phyloP scores from a whole-genome alignment of 1,140 invertebrate species.

The Solenopsis fugax region DNA sequence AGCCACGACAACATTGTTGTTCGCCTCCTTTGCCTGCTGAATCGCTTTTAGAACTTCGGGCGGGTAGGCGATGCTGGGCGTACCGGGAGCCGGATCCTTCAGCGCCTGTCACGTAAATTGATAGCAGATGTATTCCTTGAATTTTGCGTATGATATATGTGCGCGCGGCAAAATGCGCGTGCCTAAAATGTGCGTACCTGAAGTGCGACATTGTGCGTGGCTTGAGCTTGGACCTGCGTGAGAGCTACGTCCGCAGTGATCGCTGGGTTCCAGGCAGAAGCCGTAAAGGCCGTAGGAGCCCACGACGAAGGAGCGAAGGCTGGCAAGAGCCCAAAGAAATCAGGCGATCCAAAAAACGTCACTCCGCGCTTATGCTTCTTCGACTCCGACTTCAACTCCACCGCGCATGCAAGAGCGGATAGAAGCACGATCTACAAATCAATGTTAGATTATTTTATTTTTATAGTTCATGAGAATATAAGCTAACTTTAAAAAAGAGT shows the following conservation, averaged over 20 bases:
- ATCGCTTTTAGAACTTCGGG: slow-evolving; percentile 83
- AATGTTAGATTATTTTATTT: neutral
- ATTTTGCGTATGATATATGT: slow-evolving; percentile 14
- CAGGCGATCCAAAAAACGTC: slow-evolving; percentile 77
- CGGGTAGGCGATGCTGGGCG: slow-evolving; percentile 83
- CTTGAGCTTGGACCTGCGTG: slow-evolving; percentile 82
- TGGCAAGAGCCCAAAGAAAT: slow-evolving; percentile 79
- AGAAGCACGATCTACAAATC: slow-evolving; percentile 73
- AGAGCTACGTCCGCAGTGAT: slow-evolving; percentile 79
- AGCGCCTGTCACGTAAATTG: slow-evolving; percentile 75
- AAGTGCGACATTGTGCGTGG: slow-evolving; percentile 83
- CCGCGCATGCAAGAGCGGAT: slow-evolving; percentile 67
- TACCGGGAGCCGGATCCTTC: slow-evolving; percentile 77
- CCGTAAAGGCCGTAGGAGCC: slow-evolving; percentile 73
- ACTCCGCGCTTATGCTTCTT: slow-evolving; percentile 83
- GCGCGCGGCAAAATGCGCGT: neutral
- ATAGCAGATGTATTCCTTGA: neutral
- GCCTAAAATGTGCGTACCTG: slow-evolving; percentile 76
- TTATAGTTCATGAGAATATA: neutral
- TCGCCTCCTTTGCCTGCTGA: slow-evolving; percentile 85
- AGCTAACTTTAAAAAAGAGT: neutral
- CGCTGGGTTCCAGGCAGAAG: slow-evolving; percentile 76
- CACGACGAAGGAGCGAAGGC: slow-evolving; percentile 74
- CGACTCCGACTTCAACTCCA: slow-evolving; percentile 57
- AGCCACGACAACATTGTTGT: slow-evolving; percentile 83